Percentiles rank a stretch among this genome's conserved stretches.
phyloP scores from a whole-genome alignment of 2,797 vertebrate genomes.

The Lagodon rhomboides region DNA sequence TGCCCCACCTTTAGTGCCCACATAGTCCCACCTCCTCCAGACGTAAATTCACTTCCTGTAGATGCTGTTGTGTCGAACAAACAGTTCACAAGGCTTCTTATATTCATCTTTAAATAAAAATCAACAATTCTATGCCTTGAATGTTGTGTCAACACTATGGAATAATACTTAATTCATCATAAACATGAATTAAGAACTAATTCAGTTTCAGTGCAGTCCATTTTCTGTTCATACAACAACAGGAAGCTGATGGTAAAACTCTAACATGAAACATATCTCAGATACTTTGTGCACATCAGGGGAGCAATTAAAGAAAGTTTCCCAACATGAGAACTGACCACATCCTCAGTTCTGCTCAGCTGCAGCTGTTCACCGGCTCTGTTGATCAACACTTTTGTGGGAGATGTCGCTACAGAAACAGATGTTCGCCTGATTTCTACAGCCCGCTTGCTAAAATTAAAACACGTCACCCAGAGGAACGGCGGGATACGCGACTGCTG shows the following conservation, averaged over 20 bases:
- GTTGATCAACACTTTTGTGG: neutral
- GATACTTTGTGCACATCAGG: neutral
- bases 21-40: too few relatives aligned
- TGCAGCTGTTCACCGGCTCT: slow-evolving; percentile 18
- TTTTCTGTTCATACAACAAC: neutral
- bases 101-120: too few relatives aligned
- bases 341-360: slow-evolving; percentile 6
- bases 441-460: slow-evolving; percentile 25
- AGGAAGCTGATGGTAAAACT: slow-evolving; percentile 3
- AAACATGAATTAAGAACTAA: neutral
- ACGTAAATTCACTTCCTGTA: too few relatives aligned
- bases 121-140: too few relatives aligned
- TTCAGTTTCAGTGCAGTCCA: neutral
- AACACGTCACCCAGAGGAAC: neutral
- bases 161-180: too few relatives aligned
- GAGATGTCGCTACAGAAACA: slow-evolving; percentile 2
- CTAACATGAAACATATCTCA: neutral
- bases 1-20: too few relatives aligned
- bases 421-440: slow-evolving; percentile 1
- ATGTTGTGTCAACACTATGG: too few relatives aligned
- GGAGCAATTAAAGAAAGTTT: neutral
- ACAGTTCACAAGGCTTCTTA: too few relatives aligned
- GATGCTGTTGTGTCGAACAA: too few relatives aligned
- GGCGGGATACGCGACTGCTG: neutral
- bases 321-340: neutral